Evolutionary conservation across 1,140 invertebrate genomes (phyloP).

Genomic region (Caenorhabditis brenneri): DNA sequence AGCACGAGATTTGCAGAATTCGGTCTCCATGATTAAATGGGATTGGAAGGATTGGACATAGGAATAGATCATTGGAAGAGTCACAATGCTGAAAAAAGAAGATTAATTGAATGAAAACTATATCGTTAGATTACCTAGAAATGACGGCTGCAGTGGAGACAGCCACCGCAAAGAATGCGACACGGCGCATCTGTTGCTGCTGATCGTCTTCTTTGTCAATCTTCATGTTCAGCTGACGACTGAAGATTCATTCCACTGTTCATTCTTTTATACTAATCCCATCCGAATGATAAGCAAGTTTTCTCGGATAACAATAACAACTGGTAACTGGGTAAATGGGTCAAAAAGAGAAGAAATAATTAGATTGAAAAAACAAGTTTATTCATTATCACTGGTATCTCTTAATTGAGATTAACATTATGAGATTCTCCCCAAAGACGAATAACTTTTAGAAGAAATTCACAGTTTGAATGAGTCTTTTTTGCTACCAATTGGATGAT

Average conservation of each 20-base stretch:
- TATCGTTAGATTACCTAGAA: slow-evolving; percentile 56
- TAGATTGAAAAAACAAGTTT: neutral
- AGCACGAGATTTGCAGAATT: slow-evolving; percentile 70
- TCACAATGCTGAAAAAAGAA: slow-evolving; percentile 63
- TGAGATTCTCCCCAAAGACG: neutral
- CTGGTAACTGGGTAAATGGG: slow-evolving; percentile 40
- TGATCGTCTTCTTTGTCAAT: slow-evolving; percentile 58
- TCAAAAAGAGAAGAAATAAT: neutral
- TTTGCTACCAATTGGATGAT: neutral
- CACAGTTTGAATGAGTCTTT: slow-evolving; percentile 6
- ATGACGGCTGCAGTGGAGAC: slow-evolving; percentile 59
- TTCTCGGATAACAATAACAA: slow-evolving; percentile 35
- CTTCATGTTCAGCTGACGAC: slow-evolving; percentile 43
- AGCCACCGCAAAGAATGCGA: slow-evolving; percentile 62
- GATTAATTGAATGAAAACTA: slow-evolving; percentile 64
- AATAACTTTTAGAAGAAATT: slow-evolving; percentile 16
- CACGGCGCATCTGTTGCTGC: slow-evolving; percentile 65
- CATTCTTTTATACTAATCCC: neutral
- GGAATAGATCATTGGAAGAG: slow-evolving; percentile 70
- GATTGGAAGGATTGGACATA: slow-evolving; percentile 69
- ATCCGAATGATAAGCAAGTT: slow-evolving; percentile 8
- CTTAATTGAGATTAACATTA: slow-evolving; percentile 1
- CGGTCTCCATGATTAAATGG: slow-evolving; percentile 67
- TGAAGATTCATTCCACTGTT: neutral
- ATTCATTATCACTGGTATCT: neutral